Percentiles rank a stretch among this genome's conserved stretches.
Evolutionary conservation across 2,888 invertebrate species (phyloP).

Genomic region (Hirtodrosophila cameraria): DNA sequence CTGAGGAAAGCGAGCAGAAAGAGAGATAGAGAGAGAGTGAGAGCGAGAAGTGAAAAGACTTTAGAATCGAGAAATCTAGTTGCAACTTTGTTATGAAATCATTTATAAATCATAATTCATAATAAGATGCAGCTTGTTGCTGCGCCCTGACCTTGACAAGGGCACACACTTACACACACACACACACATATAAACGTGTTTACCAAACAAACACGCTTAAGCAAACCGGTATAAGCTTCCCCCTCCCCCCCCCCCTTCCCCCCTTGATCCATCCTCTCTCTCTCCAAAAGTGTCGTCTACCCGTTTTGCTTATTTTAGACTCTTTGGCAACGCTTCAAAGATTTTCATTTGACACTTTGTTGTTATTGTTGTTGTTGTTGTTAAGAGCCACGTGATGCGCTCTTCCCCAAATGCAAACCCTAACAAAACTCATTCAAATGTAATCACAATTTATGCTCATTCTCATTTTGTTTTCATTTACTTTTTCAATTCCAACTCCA

Average conservation of each 20-base stretch:
- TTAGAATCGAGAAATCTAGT: too few species aligned
- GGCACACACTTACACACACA: constrained; percentile 45
- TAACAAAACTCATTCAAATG: too few species aligned
- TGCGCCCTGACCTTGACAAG: constrained; percentile 66
- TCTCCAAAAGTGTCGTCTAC: constrained; percentile 24
- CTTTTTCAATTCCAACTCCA: too few species aligned
- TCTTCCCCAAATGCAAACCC: too few species aligned
- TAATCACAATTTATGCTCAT: too few species aligned
- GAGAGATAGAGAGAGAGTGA: too few species aligned
- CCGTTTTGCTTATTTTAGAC: constrained; percentile 40
- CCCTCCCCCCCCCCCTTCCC: background rate
- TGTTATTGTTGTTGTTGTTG: too few species aligned
- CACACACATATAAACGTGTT: constrained; percentile 60
- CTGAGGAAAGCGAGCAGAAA: background rate
- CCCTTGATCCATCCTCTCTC: background rate
- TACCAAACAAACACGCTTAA: constrained; percentile 25
- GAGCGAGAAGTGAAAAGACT: too few species aligned
- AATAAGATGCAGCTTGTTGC: constrained; percentile 10
- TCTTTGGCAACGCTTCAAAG: constrained; percentile 61
- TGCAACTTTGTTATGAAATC: too few species aligned
- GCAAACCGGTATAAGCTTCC: constrained; percentile 53
- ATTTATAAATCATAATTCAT: too few species aligned
- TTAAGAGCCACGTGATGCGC: constrained; percentile 14
- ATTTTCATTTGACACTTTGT: constrained; percentile 42
- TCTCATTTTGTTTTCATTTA: too few species aligned